Conservation (phyloP, 2,888 invertebrate species). For the Zootermopsis nevadensis region DNA sequence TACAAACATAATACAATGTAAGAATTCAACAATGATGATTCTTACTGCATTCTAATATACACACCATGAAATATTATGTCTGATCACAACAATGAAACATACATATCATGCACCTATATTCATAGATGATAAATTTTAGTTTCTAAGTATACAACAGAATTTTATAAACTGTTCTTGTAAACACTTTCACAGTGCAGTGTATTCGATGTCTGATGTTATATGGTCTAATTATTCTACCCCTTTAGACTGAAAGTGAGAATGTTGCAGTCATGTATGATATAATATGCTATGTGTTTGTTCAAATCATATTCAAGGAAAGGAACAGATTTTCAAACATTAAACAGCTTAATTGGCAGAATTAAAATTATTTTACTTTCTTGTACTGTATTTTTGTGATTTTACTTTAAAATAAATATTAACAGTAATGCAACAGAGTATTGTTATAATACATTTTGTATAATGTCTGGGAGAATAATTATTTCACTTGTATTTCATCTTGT, state of each 20-base stretch:
- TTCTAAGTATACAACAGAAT: neutral
- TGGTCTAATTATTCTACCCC: neutral
- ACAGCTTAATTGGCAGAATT: neutral
- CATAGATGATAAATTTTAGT: neutral
- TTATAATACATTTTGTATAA: neutral
- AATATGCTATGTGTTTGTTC: neutral
- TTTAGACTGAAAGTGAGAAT: neutral
- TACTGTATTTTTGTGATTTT: neutral
- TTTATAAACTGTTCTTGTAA: neutral
- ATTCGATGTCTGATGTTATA: neutral
- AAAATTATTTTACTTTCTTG: neutral
- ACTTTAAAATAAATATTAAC: neutral
- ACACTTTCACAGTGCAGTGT: neutral
- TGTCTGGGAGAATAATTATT: neutral
- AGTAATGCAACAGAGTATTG: neutral
- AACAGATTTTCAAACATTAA: no score
- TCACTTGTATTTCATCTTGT: slow-evolving; percentile 30
- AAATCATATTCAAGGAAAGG: neutral
- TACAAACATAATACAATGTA: neutral
- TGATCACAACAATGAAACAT: neutral
- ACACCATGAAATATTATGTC: no score
- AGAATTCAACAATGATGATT: neutral
- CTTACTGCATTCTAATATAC: neutral
- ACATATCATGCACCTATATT: neutral
- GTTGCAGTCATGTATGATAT: neutral